Evolutionary conservation across 2,888 invertebrate species (phyloP).

Genomic region (Cepaea hortensis): DNA sequence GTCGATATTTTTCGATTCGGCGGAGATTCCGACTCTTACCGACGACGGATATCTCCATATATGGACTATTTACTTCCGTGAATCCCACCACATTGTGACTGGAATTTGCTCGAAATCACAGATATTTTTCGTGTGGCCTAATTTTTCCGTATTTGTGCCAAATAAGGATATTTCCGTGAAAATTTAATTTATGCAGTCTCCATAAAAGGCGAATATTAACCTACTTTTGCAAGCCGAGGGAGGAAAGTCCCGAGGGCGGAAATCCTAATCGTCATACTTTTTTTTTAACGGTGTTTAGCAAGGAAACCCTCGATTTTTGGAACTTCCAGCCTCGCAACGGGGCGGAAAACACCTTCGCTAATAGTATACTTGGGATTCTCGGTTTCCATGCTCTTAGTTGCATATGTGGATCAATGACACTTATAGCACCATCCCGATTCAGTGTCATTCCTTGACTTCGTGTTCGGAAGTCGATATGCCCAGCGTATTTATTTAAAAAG

Average conservation of each 20-base stretch:
- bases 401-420: not conserved
- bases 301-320: constrained; percentile 33
- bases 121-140: not conserved
- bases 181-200: constrained; percentile 39
- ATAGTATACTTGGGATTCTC: not conserved
- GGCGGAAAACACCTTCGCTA: constrained; percentile 25
- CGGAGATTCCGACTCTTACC: constrained; percentile 32
- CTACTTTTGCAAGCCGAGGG: constrained; percentile 43
- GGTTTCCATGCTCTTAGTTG: not conserved
- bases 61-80: constrained; percentile 43
- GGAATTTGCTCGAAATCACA: not conserved
- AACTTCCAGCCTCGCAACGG: not conserved
- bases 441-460: no score
- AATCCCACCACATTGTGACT: not conserved
- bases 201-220: constrained; percentile 48
- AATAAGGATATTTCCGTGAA: constrained; percentile 69
- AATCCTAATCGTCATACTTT: constrained; percentile 23
- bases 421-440: no score
- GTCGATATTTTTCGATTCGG: constrained; percentile 58
- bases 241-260: constrained; percentile 19
- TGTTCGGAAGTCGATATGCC: no score
- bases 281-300: not conserved
- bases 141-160: constrained; percentile 60
- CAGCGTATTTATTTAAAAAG: no score
- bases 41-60: constrained; percentile 39